Percentiles rank a stretch among this genome's conserved stretches.
Evolutionary conservation across 2,113 vertebrate species (phyloP).

Genomic region (Microtus montanus): DNA sequence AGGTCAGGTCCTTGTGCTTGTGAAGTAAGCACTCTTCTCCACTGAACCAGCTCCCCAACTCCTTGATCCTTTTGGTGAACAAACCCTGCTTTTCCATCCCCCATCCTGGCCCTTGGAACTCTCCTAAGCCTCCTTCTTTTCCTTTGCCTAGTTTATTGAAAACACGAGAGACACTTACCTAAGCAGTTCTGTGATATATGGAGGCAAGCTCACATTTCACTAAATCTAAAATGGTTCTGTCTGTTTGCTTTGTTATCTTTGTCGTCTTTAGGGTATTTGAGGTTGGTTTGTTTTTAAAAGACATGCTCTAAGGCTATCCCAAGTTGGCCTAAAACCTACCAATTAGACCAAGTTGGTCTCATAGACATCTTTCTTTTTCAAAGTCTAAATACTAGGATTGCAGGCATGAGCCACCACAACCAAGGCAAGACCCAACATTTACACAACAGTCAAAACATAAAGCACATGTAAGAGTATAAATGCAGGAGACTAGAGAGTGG

Average conservation of each 20-base stretch:
- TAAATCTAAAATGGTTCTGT: not conserved
- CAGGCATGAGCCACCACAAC: not conserved
- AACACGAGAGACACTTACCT: not conserved
- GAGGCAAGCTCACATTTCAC: not conserved
- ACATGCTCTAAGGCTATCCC: not conserved
- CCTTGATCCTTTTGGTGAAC: not conserved
- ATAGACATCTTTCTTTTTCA: not conserved
- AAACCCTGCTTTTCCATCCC: not conserved
- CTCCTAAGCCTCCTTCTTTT: not conserved
- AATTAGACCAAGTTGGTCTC: not conserved
- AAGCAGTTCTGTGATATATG: not conserved
- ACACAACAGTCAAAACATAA: conserved; percentile 8
- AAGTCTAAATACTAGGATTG: no score
- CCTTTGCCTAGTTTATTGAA: not conserved
- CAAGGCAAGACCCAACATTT: not conserved
- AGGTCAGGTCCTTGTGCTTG: not conserved
- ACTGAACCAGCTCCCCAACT: not conserved
- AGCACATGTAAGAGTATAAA: not conserved
- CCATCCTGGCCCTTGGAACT: not conserved
- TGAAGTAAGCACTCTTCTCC: not conserved
- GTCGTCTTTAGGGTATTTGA: not conserved
- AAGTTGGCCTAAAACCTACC: not conserved
- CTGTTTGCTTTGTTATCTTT: not conserved
- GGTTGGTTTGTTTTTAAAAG: not conserved
- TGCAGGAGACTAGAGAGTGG: not conserved